Conservation (phyloP, 2,888 invertebrate species). For the Syritta pipiens region DNA sequence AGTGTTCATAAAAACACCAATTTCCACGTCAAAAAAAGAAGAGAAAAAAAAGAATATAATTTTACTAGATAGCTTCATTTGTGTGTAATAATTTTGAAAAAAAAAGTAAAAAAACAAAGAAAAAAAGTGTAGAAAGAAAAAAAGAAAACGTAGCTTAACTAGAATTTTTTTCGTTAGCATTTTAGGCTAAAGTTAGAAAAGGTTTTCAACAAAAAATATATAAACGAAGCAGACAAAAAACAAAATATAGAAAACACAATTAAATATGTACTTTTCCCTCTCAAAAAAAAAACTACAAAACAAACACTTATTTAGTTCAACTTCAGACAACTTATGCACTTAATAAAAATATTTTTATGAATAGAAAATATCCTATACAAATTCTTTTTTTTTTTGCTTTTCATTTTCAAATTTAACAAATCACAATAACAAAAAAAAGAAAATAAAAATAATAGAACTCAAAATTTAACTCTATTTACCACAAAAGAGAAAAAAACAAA, state of each 20-base stretch:
- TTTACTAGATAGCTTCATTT: constrained; percentile 30
- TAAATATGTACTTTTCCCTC: not conserved
- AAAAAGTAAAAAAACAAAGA: not conserved
- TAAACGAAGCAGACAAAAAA: not conserved
- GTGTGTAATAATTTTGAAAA: constrained; percentile 25
- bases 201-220: constrained; percentile 19
- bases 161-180: not conserved
- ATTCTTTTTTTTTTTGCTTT: constrained; percentile 17
- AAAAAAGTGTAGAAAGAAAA: not conserved
- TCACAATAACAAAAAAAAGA: not conserved
- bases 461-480: constrained; percentile 14
- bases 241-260: not conserved
- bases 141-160: not conserved
- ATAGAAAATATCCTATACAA: too few species aligned
- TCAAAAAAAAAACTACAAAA: not conserved
- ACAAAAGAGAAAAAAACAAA: too few species aligned
- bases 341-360: not conserved
- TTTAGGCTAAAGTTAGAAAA: constrained; percentile 6
- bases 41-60: not conserved
- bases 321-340: constrained; percentile 16
- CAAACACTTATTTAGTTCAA: constrained; percentile 15
- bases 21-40: constrained; percentile 3
- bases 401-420: constrained; percentile 30
- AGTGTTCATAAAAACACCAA: not conserved
- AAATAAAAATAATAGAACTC: constrained; percentile 34